Evolutionary conservation across 1,140 invertebrate genomes (phyloP).

Genomic region (Chironomus striatipennis): DNA sequence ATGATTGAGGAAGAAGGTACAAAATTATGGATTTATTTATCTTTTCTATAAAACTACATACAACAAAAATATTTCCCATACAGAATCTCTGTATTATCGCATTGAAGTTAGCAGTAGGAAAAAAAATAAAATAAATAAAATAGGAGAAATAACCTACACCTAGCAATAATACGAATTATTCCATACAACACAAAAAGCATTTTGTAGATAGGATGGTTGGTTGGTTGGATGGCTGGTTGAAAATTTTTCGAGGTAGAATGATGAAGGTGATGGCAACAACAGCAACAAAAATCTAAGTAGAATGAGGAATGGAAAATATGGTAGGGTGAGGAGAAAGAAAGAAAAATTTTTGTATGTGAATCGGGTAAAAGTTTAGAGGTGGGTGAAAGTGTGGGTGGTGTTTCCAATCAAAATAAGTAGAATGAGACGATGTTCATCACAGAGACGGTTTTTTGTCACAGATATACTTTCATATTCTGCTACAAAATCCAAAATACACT

Average conservation of each 20-base stretch:
- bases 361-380: slow-evolving; percentile 12
- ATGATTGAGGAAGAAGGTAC: slow-evolving; percentile 16
- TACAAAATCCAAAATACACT: neutral
- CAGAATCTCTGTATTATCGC: neutral
- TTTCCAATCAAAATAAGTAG: neutral
- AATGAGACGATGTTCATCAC: neutral
- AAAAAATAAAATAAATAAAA: neutral
- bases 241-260: too few species aligned
- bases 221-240: neutral
- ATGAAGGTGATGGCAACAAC: neutral
- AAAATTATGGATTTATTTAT: slow-evolving; percentile 20
- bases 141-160: neutral
- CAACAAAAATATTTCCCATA: neutral
- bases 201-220: neutral
- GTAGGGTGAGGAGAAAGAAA: neutral
- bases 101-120: neutral
- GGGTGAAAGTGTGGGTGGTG: neutral
- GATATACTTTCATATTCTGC: neutral
- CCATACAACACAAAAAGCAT: neutral
- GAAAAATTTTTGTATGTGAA: slow-evolving; percentile 14
- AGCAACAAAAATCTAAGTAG: neutral
- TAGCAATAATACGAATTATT: slow-evolving; percentile 21
- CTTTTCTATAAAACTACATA: neutral
- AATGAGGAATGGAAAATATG: neutral
- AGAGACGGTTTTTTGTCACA: neutral